A percentile compares a stretch with the other conserved stretches of the same genome.
Evolutionary conservation across 2,113 vertebrate genomes (phyloP).

Genomic region (Charadrius vociferus): DNA sequence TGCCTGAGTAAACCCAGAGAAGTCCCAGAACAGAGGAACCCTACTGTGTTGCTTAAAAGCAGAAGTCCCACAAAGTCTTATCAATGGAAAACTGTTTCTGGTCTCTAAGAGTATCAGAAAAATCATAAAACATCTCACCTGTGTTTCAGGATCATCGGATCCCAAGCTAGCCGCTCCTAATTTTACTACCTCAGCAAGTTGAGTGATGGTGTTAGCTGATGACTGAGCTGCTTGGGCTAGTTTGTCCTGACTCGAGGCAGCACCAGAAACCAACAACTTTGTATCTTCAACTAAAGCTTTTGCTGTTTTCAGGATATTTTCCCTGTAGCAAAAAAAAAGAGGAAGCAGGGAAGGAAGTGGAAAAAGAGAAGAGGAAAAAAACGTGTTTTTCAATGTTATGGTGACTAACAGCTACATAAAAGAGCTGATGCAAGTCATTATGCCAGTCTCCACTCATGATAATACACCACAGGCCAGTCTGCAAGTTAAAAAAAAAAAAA

Average conservation of each 20-base stretch:
- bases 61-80: not conserved
- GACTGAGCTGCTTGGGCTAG: slow-evolving; percentile 96
- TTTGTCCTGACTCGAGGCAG: slow-evolving; percentile 94
- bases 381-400: not conserved
- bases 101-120: not conserved
- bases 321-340: slow-evolving; percentile 73
- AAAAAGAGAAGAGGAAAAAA: not conserved
- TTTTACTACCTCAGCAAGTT: slow-evolving; percentile 96
- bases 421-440: not conserved
- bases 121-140: slow-evolving; percentile 75
- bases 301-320: slow-evolving; percentile 97
- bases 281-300: slow-evolving; percentile 98
- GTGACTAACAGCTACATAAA: not conserved
- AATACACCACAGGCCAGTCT: not conserved
- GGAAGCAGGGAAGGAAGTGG: not conserved
- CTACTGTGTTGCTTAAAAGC: not conserved
- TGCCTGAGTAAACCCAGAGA: not conserved
- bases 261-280: slow-evolving; percentile 93
- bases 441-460: not conserved
- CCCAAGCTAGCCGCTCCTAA: slow-evolving; percentile 94
- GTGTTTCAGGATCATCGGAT: slow-evolving; percentile 94
- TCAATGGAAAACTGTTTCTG: not conserved
- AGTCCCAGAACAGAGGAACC: not conserved
- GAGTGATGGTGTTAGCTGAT: slow-evolving; percentile 95
- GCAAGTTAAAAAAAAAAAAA: not conserved